phyloP scores from a whole-genome alignment of 2,888 invertebrate genomes.

The Pollenia angustigena region DNA sequence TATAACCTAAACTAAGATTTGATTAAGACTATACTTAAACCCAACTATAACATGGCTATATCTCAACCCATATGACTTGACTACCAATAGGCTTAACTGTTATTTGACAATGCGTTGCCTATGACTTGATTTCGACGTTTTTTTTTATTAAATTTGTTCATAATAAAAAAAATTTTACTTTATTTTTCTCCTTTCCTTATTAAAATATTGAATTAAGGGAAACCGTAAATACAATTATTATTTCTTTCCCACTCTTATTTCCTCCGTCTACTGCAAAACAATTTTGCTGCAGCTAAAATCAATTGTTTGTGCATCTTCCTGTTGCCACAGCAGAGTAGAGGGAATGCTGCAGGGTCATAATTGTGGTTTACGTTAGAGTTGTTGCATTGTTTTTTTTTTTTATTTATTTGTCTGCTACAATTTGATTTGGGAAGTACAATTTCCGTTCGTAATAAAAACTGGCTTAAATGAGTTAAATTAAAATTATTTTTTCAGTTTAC shows the following conservation, averaged over 20 bases:
- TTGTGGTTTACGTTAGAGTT: constrained; percentile 51
- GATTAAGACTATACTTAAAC: no score
- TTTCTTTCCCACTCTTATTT: constrained; percentile 42
- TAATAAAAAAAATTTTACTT: no score
- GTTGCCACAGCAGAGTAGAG: constrained; percentile 8
- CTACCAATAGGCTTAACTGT: no score
- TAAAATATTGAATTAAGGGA: neutral
- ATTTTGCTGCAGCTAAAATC: constrained; percentile 17
- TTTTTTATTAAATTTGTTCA: no score
- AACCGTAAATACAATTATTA: constrained; percentile 66
- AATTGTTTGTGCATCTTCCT: constrained; percentile 43
- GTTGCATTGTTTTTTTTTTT: constrained; percentile 54
- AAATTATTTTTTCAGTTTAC: constrained; percentile 46
- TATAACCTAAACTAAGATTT: no score
- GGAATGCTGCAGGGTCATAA: constrained; percentile 27
- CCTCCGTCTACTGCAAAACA: neutral
- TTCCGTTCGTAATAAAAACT: constrained; percentile 69
- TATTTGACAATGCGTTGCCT: no score
- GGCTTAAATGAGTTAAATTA: constrained; percentile 74
- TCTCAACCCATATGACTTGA: no score
- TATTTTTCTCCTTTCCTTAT: no score
- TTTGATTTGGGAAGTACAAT: constrained; percentile 53
- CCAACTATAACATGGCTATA: no score
- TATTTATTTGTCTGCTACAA: constrained; percentile 54
- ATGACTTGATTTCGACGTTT: no score